Evolutionary conservation across 2,888 invertebrate species (phyloP).

Genomic region (Lucinisca nassula): DNA sequence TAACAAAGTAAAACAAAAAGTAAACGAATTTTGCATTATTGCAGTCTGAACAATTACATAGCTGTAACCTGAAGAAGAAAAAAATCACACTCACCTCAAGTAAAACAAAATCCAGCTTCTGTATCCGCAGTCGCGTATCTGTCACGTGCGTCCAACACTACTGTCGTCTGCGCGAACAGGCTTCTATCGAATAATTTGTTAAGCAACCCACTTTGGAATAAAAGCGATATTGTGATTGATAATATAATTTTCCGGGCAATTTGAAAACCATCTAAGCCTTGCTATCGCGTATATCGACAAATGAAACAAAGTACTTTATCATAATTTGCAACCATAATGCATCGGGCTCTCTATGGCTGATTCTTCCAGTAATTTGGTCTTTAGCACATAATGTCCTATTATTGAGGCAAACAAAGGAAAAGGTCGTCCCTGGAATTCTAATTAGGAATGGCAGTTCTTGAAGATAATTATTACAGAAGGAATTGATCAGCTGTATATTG

Average conservation of each 20-base stretch:
- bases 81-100: background rate
- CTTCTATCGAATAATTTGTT: constrained; percentile 39
- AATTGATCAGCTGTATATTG: background rate
- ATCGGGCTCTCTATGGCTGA: constrained; percentile 49
- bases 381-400: constrained; percentile 68
- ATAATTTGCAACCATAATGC: constrained; percentile 65
- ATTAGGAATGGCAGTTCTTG: constrained; percentile 45
- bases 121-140: background rate
- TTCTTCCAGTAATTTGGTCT: constrained; percentile 59
- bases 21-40: too few species aligned
- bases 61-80: background rate
- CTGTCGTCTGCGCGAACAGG: background rate
- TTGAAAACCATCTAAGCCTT: constrained; percentile 65
- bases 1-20: too few species aligned
- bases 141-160: constrained; percentile 4
- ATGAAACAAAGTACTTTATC: constrained; percentile 42
- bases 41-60: too few species aligned
- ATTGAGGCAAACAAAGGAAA: constrained; percentile 53
- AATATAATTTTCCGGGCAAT: constrained; percentile 72
- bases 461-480: background rate
- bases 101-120: background rate
- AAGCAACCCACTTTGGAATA: constrained; percentile 20
- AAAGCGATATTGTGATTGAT: constrained; percentile 66
- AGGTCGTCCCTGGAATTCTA: constrained; percentile 58
- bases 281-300: constrained; percentile 49